These are phyloP conservation scores for Blomia tropicalis DNA, from an alignment of 2,888 invertebrate genomes.

Conservation along the genomic window DNA sequence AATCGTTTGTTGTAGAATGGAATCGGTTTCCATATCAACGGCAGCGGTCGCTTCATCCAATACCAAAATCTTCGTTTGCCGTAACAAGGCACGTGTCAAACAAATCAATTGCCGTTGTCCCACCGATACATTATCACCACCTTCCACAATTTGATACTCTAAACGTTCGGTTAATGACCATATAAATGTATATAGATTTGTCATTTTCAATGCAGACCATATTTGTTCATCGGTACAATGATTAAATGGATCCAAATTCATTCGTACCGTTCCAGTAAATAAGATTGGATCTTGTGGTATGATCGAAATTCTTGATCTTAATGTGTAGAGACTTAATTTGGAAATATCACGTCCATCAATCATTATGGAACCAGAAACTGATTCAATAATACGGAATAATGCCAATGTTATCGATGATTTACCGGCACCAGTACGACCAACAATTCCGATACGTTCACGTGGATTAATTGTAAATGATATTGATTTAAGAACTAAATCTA, in stretches of 20 bases:
- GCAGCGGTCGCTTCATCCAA: constrained; percentile 41
- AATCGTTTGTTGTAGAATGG: constrained; percentile 54
- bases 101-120: constrained; percentile 19
- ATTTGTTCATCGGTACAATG: constrained; percentile 38
- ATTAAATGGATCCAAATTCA: constrained; percentile 82
- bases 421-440: constrained; percentile 39
- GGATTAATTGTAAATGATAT: constrained; percentile 59
- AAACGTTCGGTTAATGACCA: constrained; percentile 33
- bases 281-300: constrained; percentile 43
- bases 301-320: constrained; percentile 34
- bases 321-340: constrained; percentile 34
- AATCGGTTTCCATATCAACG: constrained; percentile 37
- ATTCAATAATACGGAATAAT: constrained; percentile 35
- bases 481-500: constrained; percentile 67
- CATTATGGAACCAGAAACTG: constrained; percentile 32
- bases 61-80: constrained; percentile 33
- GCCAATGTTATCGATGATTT: constrained; percentile 34
- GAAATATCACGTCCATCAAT: constrained; percentile 34
- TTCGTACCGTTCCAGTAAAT: constrained; percentile 73
- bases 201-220: constrained; percentile 42
- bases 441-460: constrained; percentile 50
- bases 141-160: constrained; percentile 38
- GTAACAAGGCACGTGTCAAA: constrained; percentile 14
- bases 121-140: constrained; percentile 33
- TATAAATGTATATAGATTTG: constrained; percentile 40